Evolutionary conservation across 1,140 invertebrate species (phyloP), one percentile per base, ranked within the genome.

Genomic region (Lanistes nyassanus): DNA sequence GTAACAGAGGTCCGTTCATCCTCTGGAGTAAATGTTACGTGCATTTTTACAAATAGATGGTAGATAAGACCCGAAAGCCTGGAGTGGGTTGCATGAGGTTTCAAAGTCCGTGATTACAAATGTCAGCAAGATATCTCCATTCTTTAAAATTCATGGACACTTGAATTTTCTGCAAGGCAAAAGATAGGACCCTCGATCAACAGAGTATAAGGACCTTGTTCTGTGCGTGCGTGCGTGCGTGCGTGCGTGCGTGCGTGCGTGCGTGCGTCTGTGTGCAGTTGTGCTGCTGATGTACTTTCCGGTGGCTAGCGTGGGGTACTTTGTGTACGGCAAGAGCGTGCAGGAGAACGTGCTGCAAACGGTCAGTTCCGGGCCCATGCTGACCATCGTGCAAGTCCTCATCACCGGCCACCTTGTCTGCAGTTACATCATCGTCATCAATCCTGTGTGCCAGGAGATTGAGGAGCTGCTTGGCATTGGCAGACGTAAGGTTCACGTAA

Each of bases 361-460:
- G 16, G 75, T 88, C 21, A 68, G 79, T n/a, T 26, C 42, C 1
- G 82, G 82, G 5, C 66, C 73, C 26, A 76, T 81, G 70, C 62
- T 80, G 36, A 74, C 74, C 39, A 73, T 82, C 1, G 82, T 89
- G 21, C 80, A 88, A 77, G 68, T 88, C 16, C 80, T 89, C 39
- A 89, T 90, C 66, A 86, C 87, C 5, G 69, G 86, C 53, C 89
- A 90, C 80, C 87, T 90, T 21, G 69, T 90, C 65, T 80, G 87
- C 36, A 88, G 88, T 29, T 87, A 90, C 65, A 86, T 87, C 34
- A 90, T 91, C 31, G 84, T 90, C 51, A 81, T 90, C 66, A 91
- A 90, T 72, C 90, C 90, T 23, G 76, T 90, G 31, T 89, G 88
- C 78, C 90, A 90, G 76, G 92, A 94, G 83, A 83, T 94, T 39